Evolutionary conservation across 2,888 invertebrate species (phyloP), one percentile per base, ranked within the genome.

Genomic region (Himalopsyche tibetana): DNA sequence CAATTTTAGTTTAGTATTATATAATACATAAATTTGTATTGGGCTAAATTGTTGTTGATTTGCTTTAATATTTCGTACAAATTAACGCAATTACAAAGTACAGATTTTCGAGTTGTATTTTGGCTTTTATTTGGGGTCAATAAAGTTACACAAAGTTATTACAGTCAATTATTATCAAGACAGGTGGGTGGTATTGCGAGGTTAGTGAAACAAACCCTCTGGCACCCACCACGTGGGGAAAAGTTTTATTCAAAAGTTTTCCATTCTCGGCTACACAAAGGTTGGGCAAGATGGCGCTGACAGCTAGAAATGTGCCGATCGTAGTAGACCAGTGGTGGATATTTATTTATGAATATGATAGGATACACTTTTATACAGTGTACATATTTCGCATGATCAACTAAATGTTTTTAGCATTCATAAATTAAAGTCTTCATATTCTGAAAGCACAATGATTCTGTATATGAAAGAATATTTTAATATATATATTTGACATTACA

Each of bases 261-360:
- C 74, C 74, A 36, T 74, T 74, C 74, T 38, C 74, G 15, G 38
- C 74, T 74, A 74, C 74, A 74, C 74, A 74, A 74, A 74, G 74
- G 38, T 74, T 74, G 12, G 74, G 74, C 74, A 74, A 74, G 74
- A 36, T 74, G 74, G 74, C 12, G 36, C 74, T 74, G 74, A 74
- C 74, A 74, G 74, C 12, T 74, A 74, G 74, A 15, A 74, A 74
- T 74, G 74, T 74, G 74, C 74, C 74, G 38, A 38, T 74, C 38
- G 36, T 36, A 74, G 36, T 74, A 38, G 74, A 15, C 15, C 74
- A 74, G 74, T 74, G 74, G 74, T 36, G 74, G 19, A 74, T 74
- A 15, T 51, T 51, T 15, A 15, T 4, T 51, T 15, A 15, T 15
- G 4, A 51, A 51, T 15, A 15, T 51, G 3, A 51, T 45, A 45